Evolutionary conservation across 2,113 vertebrate species (phyloP).

Genomic region (Naja naja): DNA sequence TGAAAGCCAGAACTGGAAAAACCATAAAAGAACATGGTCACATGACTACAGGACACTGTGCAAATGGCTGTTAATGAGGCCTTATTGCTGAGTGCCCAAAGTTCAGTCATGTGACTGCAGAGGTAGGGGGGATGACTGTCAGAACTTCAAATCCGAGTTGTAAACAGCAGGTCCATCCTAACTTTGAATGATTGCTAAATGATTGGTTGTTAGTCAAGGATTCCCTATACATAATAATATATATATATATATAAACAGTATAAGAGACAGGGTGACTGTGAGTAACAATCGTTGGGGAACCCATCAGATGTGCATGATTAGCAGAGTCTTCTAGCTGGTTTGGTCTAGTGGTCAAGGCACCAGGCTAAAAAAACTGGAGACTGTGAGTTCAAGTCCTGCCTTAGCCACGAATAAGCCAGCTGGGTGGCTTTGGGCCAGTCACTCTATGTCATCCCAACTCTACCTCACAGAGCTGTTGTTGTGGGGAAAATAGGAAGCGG

Average conservation of each 20-base stretch:
- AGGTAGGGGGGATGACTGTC: neutral
- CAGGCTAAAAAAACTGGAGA: no score
- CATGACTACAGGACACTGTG: neutral
- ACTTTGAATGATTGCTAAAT: neutral
- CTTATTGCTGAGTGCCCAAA: neutral
- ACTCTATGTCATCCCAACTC: neutral
- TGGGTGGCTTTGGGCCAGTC: neutral
- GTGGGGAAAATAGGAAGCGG: neutral
- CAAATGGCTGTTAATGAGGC: neutral
- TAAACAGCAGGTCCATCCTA: neutral
- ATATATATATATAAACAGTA: neutral
- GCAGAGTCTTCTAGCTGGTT: neutral
- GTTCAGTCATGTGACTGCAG: neutral
- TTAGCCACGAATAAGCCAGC: no score
- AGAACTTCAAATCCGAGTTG: neutral
- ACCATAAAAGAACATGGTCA: neutral
- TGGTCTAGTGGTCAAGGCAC: neutral
- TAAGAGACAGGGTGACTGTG: neutral
- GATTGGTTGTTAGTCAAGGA: neutral
- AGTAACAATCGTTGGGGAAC: neutral
- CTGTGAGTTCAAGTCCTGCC: no score
- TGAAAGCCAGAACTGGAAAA: neutral
- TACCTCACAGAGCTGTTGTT: no score
- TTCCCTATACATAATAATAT: neutral
- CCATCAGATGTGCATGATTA: neutral